Conservation (phyloP, 2,888 invertebrate genomes). For the Chrysopilus asiliformis region DNA sequence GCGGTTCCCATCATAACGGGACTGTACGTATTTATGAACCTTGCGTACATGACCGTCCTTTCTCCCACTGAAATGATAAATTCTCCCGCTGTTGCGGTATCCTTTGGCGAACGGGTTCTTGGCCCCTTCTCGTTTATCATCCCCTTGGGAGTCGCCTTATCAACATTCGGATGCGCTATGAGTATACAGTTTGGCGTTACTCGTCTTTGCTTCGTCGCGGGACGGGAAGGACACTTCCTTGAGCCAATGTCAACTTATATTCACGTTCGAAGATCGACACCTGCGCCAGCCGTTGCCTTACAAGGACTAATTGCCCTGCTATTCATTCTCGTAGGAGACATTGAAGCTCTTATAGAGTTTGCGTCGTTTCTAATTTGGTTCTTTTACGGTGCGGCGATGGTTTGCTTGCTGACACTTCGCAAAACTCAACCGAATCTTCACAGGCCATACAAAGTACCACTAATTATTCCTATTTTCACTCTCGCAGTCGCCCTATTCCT, state of each 20-base stretch:
- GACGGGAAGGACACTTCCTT: constrained; percentile 66
- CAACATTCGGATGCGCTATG: constrained; percentile 67
- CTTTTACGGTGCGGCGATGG: constrained; percentile 73
- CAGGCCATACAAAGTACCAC: constrained; percentile 63
- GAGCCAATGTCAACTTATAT: constrained; percentile 68
- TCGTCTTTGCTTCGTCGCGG: constrained; percentile 71
- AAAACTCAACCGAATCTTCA: constrained; percentile 51
- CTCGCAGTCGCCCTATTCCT: constrained; percentile 56
- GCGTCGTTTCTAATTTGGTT: constrained; percentile 81
- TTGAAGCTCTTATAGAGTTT: constrained; percentile 65
- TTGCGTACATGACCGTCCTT: constrained; percentile 75
- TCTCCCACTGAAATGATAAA: constrained; percentile 55
- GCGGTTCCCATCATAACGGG: constrained; percentile 69
- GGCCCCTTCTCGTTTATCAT: constrained; percentile 53
- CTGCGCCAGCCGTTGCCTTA: constrained; percentile 67
- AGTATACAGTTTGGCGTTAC: constrained; percentile 65
- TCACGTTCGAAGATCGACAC: constrained; percentile 58
- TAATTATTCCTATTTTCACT: constrained; percentile 58
- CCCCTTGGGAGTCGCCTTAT: constrained; percentile 61
- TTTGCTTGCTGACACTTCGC: constrained; percentile 59
- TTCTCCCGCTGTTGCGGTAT: constrained; percentile 68
- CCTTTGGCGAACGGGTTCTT: constrained; percentile 51
- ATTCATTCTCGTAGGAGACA: constrained; percentile 61
- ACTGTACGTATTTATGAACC: constrained; percentile 70
- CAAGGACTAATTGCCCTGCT: constrained; percentile 54